These are phyloP conservation scores for Probosciger aterrimus DNA, from an alignment of 2,113 vertebrate species.

Conservation along the genomic window DNA sequence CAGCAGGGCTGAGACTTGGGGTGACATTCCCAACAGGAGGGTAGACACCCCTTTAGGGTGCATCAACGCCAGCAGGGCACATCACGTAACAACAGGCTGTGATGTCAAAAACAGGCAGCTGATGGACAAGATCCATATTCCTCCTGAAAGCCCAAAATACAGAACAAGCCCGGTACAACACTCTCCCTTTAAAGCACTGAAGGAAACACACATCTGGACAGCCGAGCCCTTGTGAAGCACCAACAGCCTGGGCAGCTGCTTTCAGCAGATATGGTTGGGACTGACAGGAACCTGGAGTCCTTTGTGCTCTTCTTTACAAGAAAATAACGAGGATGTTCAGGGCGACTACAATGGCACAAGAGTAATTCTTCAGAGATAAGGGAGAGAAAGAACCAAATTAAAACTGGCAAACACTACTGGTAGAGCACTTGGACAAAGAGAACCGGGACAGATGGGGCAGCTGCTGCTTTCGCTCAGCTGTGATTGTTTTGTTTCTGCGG, in stretches of 20 bases:
- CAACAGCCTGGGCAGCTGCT: not conserved
- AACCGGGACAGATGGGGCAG: not conserved
- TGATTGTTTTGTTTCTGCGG: not conserved
- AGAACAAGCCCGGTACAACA: fast-evolving
- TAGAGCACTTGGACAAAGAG: not conserved
- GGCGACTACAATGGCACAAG: not conserved
- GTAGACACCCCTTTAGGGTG: not conserved
- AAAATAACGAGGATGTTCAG: not conserved
- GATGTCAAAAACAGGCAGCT: not conserved
- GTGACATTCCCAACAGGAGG: not conserved
- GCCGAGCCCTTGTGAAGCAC: not conserved
- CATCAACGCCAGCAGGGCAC: not conserved
- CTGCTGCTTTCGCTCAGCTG: not conserved
- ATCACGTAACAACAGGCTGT: not conserved
- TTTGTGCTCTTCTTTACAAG: not conserved
- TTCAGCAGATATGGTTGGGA: not conserved
- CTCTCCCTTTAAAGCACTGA: not conserved
- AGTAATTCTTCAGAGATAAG: not conserved
- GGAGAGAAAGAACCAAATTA: not conserved
- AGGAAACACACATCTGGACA: not conserved
- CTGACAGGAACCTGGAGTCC: not conserved
- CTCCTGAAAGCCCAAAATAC: not conserved
- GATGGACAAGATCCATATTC: not conserved
- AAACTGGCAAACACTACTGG: not conserved
- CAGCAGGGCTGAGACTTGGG: not conserved